These are phyloP conservation scores for Dipus sagitta DNA, from an alignment of 2,797 vertebrate genomes.

Conservation along the genomic window DNA sequence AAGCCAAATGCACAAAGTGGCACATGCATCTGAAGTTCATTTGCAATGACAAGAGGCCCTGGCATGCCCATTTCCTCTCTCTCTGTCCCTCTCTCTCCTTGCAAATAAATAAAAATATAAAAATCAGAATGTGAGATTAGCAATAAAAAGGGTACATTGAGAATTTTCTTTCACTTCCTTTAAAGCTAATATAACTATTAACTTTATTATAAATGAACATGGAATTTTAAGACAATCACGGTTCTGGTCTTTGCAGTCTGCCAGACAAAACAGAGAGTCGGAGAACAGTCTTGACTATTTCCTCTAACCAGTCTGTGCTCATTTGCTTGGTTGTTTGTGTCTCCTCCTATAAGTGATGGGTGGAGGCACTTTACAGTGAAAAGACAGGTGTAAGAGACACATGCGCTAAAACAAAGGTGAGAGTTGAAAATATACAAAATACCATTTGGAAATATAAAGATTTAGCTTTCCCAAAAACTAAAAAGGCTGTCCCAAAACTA, in stretches of 20 bases:
- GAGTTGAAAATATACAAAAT: neutral
- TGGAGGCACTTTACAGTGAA: neutral
- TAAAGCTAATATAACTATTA: conserved; percentile 60
- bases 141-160: conserved; percentile 5
- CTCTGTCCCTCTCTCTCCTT: too few relatives aligned
- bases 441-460: conserved; percentile 5
- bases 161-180: conserved; percentile 26
- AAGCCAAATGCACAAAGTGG: too few relatives aligned
- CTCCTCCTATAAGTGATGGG: conserved; percentile 8
- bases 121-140: conserved; percentile 57
- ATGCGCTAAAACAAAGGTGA: neutral
- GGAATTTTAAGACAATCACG: conserved; percentile 38
- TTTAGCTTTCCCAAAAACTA: neutral
- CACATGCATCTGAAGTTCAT: too few relatives aligned
- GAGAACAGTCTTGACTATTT: neutral
- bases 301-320: neutral
- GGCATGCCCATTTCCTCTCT: too few relatives aligned
- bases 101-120: neutral
- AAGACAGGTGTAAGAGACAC: neutral
- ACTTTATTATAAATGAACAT: conserved; percentile 5
- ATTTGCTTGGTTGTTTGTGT: neutral
- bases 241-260: neutral
- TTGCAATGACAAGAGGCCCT: too few relatives aligned
- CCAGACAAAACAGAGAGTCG: neutral
- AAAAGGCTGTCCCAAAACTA: neutral